Evolutionary conservation across 1,140 invertebrate species (phyloP).

Genomic region (Anastatus disparis): DNA sequence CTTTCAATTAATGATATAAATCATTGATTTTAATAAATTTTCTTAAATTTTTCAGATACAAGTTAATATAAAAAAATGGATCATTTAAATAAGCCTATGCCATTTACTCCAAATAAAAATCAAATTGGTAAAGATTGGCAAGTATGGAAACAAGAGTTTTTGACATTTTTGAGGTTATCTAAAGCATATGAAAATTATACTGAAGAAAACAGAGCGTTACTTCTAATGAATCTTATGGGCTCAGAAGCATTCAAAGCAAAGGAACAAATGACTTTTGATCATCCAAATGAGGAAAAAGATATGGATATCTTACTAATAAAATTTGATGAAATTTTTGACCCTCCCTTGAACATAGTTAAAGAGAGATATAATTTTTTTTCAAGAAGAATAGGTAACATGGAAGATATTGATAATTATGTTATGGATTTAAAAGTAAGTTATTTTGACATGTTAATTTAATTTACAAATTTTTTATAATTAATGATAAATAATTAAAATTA

Average conservation of each 20-base stretch:
- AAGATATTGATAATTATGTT: background rate
- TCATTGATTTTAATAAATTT: too few relatives aligned
- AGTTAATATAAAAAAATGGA: too few relatives aligned
- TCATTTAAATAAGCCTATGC: background rate
- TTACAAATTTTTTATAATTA: background rate
- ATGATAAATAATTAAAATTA: background rate
- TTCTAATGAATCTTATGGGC: constrained; percentile 43
- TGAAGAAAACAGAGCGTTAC: background rate
- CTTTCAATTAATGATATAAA: too few relatives aligned
- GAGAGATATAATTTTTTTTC: background rate
- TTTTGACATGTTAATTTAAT: background rate
- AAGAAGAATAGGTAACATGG: background rate
- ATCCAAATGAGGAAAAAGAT: background rate
- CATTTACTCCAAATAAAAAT: constrained; percentile 5
- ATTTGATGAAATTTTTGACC: constrained; percentile 35
- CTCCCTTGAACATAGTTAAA: background rate
- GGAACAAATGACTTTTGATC: constrained; percentile 27
- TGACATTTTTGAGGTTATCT: background rate
- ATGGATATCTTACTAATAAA: constrained; percentile 36
- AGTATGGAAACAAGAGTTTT: constrained; percentile 39
- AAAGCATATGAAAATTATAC: background rate
- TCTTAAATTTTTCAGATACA: too few relatives aligned
- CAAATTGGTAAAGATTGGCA: constrained; percentile 9
- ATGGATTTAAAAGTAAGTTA: constrained; percentile 2
- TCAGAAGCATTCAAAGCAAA: constrained; percentile 29